These are phyloP conservation scores for Tortricodes alternella DNA, from an alignment of 2,888 invertebrate genomes.

Conservation along the genomic window DNA sequence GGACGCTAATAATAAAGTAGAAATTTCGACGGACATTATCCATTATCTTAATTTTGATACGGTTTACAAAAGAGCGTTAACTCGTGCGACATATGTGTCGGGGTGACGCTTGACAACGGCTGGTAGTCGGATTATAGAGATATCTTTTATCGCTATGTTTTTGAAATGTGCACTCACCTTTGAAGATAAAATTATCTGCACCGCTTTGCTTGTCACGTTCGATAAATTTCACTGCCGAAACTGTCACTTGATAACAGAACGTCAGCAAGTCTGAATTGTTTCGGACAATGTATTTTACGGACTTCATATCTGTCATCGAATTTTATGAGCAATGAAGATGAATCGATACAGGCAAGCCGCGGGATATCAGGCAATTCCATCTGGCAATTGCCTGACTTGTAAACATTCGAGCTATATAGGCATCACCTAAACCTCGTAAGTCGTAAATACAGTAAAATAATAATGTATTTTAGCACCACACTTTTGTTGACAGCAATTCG, in stretches of 20 bases:
- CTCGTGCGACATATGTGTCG: constrained; percentile 69
- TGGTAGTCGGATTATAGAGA: constrained; percentile 46
- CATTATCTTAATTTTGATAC: constrained; percentile 82
- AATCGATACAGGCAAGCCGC: constrained; percentile 36
- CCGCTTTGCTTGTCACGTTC: constrained; percentile 19
- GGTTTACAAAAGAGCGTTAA: constrained; percentile 78
- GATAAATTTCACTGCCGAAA: constrained; percentile 15
- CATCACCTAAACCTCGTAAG: constrained; percentile 20
- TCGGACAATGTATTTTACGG: constrained; percentile 34
- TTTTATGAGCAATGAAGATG: constrained; percentile 40
- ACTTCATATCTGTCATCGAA: constrained; percentile 37
- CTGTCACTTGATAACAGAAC: constrained; percentile 20
- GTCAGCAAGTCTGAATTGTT: constrained; percentile 21
- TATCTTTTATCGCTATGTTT: constrained; percentile 34
- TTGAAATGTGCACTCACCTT: constrained; percentile 34
- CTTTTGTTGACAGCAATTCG: constrained; percentile 63
- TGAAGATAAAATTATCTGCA: constrained; percentile 30
- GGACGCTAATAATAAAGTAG: constrained; percentile 70
- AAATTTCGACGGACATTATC: constrained; percentile 72
- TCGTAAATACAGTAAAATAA: constrained; percentile 28
- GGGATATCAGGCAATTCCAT: constrained; percentile 31
- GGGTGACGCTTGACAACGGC: constrained; percentile 47
- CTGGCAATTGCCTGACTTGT: constrained; percentile 34
- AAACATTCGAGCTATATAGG: constrained; percentile 25
- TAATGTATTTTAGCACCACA: constrained; percentile 51